These are phyloP conservation scores for Spisula subtruncata DNA, from an alignment of 2,888 invertebrate genomes.

Conservation along the genomic window DNA sequence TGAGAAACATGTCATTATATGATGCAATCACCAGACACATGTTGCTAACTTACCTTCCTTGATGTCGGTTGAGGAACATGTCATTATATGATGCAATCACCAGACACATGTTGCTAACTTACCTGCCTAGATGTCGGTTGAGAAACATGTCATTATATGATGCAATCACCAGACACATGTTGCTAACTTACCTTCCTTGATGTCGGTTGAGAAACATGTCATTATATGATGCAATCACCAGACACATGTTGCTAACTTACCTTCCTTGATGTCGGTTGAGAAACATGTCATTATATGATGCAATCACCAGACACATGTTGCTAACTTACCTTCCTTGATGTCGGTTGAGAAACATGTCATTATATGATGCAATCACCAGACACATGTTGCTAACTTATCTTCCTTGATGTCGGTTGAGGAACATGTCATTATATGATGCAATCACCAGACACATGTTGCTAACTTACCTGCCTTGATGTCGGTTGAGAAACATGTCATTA, in stretches of 20 bases:
- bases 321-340: conserved; percentile 91
- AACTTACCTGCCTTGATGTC: conserved; percentile 80
- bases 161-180: too few species aligned
- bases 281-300: conserved; percentile 98
- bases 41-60: conserved; percentile 77
- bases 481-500: conserved; percentile 94
- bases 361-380: conserved; percentile 90
- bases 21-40: conserved; percentile 97
- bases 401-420: conserved; percentile 89
- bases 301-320: conserved; percentile 96
- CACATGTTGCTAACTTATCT: conserved; percentile 71
- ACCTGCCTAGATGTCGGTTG: conserved; percentile 81
- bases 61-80: conserved; percentile 91
- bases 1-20: conserved; percentile 96
- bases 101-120: conserved; percentile 94
- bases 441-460: conserved; percentile 93
- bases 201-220: conserved; percentile 93
- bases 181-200: conserved; percentile 78
- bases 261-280: conserved; percentile 87
- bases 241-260: conserved; percentile 90
- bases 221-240: conserved; percentile 97
- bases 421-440: conserved; percentile 98
- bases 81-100: conserved; percentile 98
- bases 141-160: conserved; percentile 97
- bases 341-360: conserved; percentile 94